Percentiles rank a stretch among this genome's conserved stretches.
These are phyloP conservation scores for Ichneumoninae sp. DNA, from an alignment of 2,888 invertebrate genomes.

Conservation along the genomic window DNA sequence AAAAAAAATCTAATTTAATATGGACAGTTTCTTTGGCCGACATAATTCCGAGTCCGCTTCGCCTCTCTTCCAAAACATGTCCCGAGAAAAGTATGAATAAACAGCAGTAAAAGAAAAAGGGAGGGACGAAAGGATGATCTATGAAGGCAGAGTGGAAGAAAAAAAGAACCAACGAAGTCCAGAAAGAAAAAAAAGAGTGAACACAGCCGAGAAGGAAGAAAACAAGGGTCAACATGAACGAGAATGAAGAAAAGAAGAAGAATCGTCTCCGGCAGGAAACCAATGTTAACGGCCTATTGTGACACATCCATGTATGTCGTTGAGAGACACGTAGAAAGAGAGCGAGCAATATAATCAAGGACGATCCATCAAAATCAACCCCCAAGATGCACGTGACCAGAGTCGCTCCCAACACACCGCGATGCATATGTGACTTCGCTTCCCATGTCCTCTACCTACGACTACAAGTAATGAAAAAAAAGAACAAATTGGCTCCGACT, in stretches of 20 bases:
- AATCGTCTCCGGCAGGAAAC: slow-evolving; percentile 1
- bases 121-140: background rate
- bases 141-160: background rate
- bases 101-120: background rate
- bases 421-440: slow-evolving; percentile 28
- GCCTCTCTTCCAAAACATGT: slow-evolving; percentile 12
- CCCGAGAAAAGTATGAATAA: slow-evolving; percentile 6
- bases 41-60: background rate
- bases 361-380: slow-evolving; percentile 80
- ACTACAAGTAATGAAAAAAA: slow-evolving; percentile 42
- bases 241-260: background rate
- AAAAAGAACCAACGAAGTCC: background rate
- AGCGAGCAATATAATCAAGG: slow-evolving; percentile 61
- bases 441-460: slow-evolving; percentile 5
- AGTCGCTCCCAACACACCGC: slow-evolving; percentile 5
- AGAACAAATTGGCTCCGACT: slow-evolving; percentile 56
- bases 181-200: background rate
- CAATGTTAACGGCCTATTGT: background rate
- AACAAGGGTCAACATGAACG: background rate
- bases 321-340: background rate
- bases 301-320: background rate
- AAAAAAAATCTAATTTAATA: too few species aligned
- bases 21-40: slow-evolving; percentile 41
- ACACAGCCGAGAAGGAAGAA: background rate
- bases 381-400: slow-evolving; percentile 54